phyloP scores from a whole-genome alignment of 2,888 invertebrate species.

The Gymnosoma rotundatum region DNA sequence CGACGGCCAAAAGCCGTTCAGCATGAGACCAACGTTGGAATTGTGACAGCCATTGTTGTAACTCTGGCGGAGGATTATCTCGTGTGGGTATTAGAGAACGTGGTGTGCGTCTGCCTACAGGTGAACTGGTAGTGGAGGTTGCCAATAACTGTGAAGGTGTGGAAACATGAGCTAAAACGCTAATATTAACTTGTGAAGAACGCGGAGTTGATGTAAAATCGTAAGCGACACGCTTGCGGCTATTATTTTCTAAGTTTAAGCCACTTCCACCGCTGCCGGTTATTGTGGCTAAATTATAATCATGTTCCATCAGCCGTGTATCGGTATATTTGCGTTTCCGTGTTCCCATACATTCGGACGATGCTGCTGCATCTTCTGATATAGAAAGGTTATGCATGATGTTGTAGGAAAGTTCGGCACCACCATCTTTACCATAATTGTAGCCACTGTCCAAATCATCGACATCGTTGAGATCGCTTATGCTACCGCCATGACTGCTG shows the following conservation, averaged over 20 bases:
- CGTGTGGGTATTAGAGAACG: conserved; percentile 87
- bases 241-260: conserved; percentile 72
- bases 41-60: conserved; percentile 88
- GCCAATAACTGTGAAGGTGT: conserved; percentile 67
- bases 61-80: conserved; percentile 90
- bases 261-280: conserved; percentile 70
- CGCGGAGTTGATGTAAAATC: conserved; percentile 80
- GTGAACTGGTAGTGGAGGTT: conserved; percentile 69
- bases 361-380: conserved; percentile 74
- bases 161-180: conserved; percentile 66
- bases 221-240: conserved; percentile 81
- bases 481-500: conserved; percentile 77
- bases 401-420: conserved; percentile 78
- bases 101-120: conserved; percentile 80
- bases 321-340: conserved; percentile 82
- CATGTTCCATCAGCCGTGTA: conserved; percentile 75
- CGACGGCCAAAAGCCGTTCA: conserved; percentile 93
- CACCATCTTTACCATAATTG: conserved; percentile 65
- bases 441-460: conserved; percentile 74
- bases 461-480: conserved; percentile 77
- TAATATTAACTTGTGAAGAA: conserved; percentile 72
- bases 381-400: conserved; percentile 77
- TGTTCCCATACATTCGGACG: conserved; percentile 70
- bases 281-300: conserved; percentile 72
- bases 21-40: conserved; percentile 94